A percentile compares a stretch with the other conserved stretches of the same genome.
Evolutionary conservation across 2,797 vertebrate genomes (phyloP).

Genomic region (Pipistrellus nathusii): DNA sequence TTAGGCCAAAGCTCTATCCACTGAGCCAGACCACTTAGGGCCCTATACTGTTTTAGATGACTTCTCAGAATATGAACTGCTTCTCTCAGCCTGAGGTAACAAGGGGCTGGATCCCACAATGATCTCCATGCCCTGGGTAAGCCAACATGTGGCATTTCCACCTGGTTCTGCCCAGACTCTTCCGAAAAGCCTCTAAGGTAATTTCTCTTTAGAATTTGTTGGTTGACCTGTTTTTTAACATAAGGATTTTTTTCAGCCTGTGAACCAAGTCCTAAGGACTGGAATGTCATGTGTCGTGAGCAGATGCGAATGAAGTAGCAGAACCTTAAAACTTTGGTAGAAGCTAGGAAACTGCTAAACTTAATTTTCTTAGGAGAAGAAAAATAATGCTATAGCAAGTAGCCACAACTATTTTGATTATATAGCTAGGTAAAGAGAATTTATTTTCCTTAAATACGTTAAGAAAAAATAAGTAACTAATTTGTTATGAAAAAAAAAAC

Average conservation of each 20-base stretch:
- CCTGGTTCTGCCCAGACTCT: not conserved
- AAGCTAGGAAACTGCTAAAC: slow-evolving; percentile 56
- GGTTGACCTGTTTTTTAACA: slow-evolving; percentile 66
- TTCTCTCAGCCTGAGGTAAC: slow-evolving; percentile 1
- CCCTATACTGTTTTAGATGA: not conserved
- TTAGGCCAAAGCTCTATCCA: too few species aligned
- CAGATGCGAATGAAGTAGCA: slow-evolving; percentile 39
- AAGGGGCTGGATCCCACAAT: slow-evolving; percentile 10
- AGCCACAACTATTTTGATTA: slow-evolving; percentile 44
- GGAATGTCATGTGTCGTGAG: not conserved
- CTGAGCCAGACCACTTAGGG: too few species aligned
- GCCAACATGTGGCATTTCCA: not conserved
- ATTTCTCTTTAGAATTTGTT: slow-evolving; percentile 60
- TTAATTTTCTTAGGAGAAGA: slow-evolving; percentile 58
- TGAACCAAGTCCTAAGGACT: slow-evolving; percentile 15
- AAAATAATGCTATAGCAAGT: slow-evolving; percentile 38
- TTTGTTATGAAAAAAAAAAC: slow-evolving; percentile 50
- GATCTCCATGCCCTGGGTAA: slow-evolving; percentile 24
- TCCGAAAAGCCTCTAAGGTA: slow-evolving; percentile 47
- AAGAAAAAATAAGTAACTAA: slow-evolving; percentile 31
- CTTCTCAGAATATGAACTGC: not conserved
- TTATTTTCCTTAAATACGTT: slow-evolving; percentile 50
- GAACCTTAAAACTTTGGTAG: slow-evolving; percentile 36
- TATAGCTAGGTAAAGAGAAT: not conserved
- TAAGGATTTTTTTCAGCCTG: slow-evolving; percentile 59